Conservation (phyloP, 1,140 invertebrate species). For the Cephus cinctus region DNA sequence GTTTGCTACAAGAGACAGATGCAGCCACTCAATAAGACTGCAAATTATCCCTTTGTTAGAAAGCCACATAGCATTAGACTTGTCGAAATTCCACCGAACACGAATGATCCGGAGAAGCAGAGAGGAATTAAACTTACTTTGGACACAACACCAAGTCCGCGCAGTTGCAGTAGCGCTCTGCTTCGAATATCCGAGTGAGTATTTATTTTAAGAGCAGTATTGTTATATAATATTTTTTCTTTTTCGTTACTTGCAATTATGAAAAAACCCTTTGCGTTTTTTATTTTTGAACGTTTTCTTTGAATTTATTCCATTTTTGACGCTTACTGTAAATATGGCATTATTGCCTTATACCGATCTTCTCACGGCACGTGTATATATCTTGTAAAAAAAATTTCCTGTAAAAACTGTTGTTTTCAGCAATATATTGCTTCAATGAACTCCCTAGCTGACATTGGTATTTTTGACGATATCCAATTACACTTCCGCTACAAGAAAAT, state of each 20-base stretch:
- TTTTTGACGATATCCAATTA: no score
- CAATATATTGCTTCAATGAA: no score
- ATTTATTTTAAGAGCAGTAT: conserved; percentile 3
- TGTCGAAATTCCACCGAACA: conserved; percentile 69
- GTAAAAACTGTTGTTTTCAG: no score
- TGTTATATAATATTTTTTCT: not conserved
- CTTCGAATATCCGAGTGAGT: conserved; percentile 66
- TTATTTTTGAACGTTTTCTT: conserved; percentile 2
- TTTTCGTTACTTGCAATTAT: not conserved
- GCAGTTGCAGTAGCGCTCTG: conserved; percentile 50
- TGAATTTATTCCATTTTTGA: no score
- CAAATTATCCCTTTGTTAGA: conserved; percentile 57
- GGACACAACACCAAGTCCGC: conserved; percentile 54
- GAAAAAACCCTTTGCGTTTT: not conserved
- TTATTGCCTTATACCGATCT: no score
- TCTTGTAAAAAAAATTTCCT: no score
- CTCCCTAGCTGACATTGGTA: no score
- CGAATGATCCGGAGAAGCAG: conserved; percentile 50
- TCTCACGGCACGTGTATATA: no score
- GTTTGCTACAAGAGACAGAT: conserved; percentile 50
- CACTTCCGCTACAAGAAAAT: no score
- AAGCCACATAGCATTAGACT: conserved; percentile 77
- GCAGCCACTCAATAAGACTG: conserved; percentile 61
- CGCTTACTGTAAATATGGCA: no score
- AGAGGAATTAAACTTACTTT: conserved; percentile 63